Conservation (phyloP, 1,140 invertebrate genomes). For the Drosophila busckii region DNA sequence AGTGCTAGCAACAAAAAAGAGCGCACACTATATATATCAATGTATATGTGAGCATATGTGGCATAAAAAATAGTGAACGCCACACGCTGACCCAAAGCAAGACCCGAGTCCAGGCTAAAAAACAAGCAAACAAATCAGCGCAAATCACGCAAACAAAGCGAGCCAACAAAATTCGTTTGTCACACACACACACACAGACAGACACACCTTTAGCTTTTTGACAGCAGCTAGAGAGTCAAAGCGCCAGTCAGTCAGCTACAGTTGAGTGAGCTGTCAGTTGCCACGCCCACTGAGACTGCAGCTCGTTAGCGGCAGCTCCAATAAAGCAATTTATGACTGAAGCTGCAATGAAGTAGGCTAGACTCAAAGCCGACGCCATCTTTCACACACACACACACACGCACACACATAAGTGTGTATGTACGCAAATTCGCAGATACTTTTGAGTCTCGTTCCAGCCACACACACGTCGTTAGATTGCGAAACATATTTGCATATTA, state of each 20-base stretch:
- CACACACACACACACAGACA: not conserved
- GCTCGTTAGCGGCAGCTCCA: slow-evolving; percentile 42
- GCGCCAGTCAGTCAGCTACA: slow-evolving; percentile 25
- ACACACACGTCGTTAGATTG: slow-evolving; percentile 43
- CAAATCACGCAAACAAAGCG: slow-evolving; percentile 59
- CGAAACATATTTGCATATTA: slow-evolving; percentile 69
- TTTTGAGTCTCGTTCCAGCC: slow-evolving; percentile 22
- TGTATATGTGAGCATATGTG: too few relatives aligned
- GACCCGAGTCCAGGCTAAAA: too few relatives aligned
- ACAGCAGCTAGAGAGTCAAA: slow-evolving; percentile 15
- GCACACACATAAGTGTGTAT: slow-evolving; percentile 26
- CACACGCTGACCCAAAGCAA: too few relatives aligned
- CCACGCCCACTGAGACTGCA: slow-evolving; percentile 24
- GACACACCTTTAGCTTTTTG: slow-evolving; percentile 22
- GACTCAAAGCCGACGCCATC: slow-evolving; percentile 21
- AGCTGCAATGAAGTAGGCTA: slow-evolving; percentile 27
- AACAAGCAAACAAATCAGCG: slow-evolving; percentile 68
- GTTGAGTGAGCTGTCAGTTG: slow-evolving; percentile 18
- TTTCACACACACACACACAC: slow-evolving; percentile 20
- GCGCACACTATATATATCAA: slow-evolving; percentile 6
- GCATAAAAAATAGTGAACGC: too few relatives aligned
- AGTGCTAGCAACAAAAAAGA: slow-evolving; percentile 7
- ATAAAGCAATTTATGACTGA: slow-evolving; percentile 71
- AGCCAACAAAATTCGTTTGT: slow-evolving; percentile 25
- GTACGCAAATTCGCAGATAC: slow-evolving; percentile 68